Evolutionary conservation across 1,140 invertebrate genomes (phyloP).

Genomic region (Geopemphigus sp.): DNA sequence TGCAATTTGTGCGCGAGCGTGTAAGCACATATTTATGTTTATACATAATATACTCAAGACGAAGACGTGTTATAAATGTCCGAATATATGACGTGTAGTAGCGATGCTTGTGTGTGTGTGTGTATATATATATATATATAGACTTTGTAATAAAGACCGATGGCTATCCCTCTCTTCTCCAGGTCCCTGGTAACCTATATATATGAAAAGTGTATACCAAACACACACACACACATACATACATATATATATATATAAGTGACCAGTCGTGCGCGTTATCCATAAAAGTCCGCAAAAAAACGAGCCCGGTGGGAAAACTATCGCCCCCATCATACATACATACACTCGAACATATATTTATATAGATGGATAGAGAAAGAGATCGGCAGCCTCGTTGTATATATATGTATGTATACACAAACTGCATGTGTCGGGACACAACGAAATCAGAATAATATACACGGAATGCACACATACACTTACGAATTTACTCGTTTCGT

Average conservation of each 20-base stretch:
- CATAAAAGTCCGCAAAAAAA: slow-evolving; percentile 48
- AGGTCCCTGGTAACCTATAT: background rate
- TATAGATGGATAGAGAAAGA: background rate
- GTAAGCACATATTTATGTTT: no score
- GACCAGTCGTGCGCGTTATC: slow-evolving; percentile 40
- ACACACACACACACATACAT: no score
- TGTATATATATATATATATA: slow-evolving; percentile 6
- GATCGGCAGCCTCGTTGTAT: background rate
- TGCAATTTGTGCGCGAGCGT: no score
- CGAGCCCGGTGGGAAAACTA: slow-evolving; percentile 45
- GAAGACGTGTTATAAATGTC: slow-evolving; percentile 22
- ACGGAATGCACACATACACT: background rate
- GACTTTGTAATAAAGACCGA: slow-evolving; percentile 44
- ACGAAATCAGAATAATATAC: slow-evolving; percentile 42
- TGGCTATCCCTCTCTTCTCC: background rate
- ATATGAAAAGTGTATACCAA: background rate
- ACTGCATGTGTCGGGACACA: slow-evolving; percentile 15
- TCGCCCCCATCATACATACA: background rate
- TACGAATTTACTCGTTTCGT: no score
- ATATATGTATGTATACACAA: background rate
- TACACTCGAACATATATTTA: background rate
- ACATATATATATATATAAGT: background rate
- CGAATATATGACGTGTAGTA: background rate
- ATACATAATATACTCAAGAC: background rate
- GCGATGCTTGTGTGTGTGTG: background rate